These are phyloP conservation scores for Phainopepla nitens DNA, from an alignment of 2,113 vertebrate species.

Conservation along the genomic window DNA sequence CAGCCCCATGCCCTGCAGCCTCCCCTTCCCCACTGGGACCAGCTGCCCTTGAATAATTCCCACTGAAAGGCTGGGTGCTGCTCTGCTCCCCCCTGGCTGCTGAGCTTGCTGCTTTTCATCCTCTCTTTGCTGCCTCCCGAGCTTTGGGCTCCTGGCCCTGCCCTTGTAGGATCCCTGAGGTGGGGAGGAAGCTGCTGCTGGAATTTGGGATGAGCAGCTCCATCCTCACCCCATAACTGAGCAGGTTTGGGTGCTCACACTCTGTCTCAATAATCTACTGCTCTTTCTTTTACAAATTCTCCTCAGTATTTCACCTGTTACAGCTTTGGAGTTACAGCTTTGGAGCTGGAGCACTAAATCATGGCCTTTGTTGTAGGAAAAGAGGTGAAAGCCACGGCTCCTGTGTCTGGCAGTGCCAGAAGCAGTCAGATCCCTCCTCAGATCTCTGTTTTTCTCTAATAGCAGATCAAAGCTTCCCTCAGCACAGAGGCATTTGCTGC, in stretches of 20 bases:
- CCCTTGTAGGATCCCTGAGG: not conserved
- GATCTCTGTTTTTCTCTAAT: not conserved
- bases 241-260: not conserved
- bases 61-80: not conserved
- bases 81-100: not conserved
- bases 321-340: not conserved
- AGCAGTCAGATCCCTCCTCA: not conserved
- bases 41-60: not conserved
- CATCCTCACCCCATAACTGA: not conserved
- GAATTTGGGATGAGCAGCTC: not conserved
- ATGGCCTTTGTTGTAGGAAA: accelerated
- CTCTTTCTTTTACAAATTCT: not conserved
- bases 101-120: accelerated
- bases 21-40: accelerated
- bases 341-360: not conserved
- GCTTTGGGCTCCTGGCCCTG: not conserved
- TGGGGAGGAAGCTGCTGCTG: not conserved
- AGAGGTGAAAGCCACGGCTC: not conserved
- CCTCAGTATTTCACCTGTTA: accelerated
- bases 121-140: not conserved
- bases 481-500: not conserved
- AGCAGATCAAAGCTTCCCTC: not conserved
- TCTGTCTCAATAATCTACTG: accelerated
- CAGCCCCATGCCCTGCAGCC: not conserved
- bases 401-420: not conserved